phyloP scores from a whole-genome alignment of 2,888 invertebrate genomes.

The Volucella bombylans region DNA sequence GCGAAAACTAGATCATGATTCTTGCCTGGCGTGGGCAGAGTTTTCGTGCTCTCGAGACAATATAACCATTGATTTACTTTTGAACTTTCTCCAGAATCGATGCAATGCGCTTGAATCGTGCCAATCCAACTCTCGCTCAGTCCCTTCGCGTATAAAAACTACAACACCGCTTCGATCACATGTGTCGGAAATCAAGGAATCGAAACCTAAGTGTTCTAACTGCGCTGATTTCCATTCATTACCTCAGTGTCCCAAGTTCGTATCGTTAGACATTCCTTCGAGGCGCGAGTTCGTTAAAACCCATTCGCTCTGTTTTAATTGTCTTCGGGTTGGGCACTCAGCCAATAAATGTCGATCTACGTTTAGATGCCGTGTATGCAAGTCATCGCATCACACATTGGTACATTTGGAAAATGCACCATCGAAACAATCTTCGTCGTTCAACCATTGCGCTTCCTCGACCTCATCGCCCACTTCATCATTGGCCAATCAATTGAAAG shows the following conservation, averaged over 20 bases:
- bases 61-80: too few relatives aligned
- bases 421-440: background rate
- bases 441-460: background rate
- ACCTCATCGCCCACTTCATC: background rate
- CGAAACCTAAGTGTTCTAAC: constrained; percentile 6
- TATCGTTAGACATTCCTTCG: background rate
- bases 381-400: constrained; percentile 28
- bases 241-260: constrained; percentile 17
- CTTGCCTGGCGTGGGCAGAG: background rate
- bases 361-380: constrained; percentile 30
- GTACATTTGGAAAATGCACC: constrained; percentile 4
- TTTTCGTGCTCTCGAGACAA: too few relatives aligned
- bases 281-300: constrained; percentile 17
- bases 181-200: background rate
- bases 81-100: background rate
- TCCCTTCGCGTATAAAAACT: background rate
- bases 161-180: constrained; percentile 15
- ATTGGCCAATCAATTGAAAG: background rate
- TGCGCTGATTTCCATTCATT: constrained; percentile 4
- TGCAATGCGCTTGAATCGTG: background rate
- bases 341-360: constrained; percentile 6
- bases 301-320: constrained; percentile 36
- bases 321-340: constrained; percentile 28
- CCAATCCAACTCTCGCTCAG: background rate
- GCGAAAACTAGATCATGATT: background rate